Conservation (phyloP, 2,888 invertebrate species). For the Pristionchus japonicus region DNA sequence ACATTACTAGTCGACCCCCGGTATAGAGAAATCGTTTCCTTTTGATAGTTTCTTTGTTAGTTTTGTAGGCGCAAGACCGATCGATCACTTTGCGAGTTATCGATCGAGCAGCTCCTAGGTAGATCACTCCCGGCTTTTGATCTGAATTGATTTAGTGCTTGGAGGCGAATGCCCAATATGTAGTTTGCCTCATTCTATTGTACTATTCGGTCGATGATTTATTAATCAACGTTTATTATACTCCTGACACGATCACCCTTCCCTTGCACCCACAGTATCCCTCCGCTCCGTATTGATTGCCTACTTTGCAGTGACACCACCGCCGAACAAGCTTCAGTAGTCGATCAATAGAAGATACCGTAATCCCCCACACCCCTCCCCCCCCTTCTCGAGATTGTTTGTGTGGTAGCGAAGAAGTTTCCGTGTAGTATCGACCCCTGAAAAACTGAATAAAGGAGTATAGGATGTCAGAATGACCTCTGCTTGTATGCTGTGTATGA, state of each 20-base stretch:
- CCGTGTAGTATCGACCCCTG: slow-evolving; percentile 7
- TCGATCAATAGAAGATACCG: slow-evolving; percentile 32
- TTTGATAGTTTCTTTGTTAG: slow-evolving; percentile 2
- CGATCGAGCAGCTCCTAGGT: neutral
- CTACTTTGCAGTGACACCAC: neutral
- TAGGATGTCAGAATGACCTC: slow-evolving; percentile 7
- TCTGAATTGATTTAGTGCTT: slow-evolving; percentile 17
- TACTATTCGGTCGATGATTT: slow-evolving; percentile 35
- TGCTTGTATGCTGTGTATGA: neutral
- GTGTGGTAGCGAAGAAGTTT: slow-evolving; percentile 5
- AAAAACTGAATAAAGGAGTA: slow-evolving; percentile 36
- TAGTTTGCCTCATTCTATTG: neutral
- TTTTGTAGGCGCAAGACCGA: slow-evolving; percentile 28
- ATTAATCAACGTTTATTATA: slow-evolving; percentile 23
- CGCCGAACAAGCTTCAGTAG: neutral
- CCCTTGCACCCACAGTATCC: neutral
- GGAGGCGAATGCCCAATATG: neutral
- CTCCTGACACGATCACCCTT: too few species aligned
- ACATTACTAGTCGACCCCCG: slow-evolving; percentile 14
- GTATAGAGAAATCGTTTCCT: neutral
- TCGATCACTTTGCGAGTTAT: slow-evolving; percentile 4
- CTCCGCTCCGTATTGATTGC: neutral
- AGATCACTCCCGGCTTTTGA: neutral
- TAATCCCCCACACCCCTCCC: slow-evolving; percentile 3
- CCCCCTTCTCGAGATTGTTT: slow-evolving; percentile 12